phyloP scores from a whole-genome alignment of 2,888 invertebrate genomes.

The Phyllotreta cruciferae region DNA sequence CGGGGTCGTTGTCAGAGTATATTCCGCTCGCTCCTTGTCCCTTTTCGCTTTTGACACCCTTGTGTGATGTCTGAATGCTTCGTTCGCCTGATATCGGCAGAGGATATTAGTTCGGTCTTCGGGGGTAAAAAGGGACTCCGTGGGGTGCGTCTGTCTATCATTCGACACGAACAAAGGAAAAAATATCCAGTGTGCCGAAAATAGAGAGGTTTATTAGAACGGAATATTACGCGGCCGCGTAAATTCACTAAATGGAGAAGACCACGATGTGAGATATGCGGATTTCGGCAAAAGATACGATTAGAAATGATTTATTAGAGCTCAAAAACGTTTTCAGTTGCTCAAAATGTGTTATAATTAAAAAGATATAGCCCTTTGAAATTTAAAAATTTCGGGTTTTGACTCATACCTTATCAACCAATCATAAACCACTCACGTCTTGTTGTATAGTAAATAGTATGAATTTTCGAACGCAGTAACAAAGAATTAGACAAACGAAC shows the following conservation, averaged over 20 bases:
- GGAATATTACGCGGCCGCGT: background rate
- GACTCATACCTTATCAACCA: too few relatives aligned
- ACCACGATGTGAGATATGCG: too few relatives aligned
- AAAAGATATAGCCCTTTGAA: too few relatives aligned
- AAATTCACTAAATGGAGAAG: background rate
- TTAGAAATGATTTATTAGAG: too few relatives aligned
- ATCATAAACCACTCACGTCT: too few relatives aligned
- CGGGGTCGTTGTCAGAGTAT: conserved; percentile 52
- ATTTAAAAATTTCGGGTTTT: too few relatives aligned
- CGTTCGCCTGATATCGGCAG: conserved; percentile 24
- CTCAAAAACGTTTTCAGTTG: too few relatives aligned
- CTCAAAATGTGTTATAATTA: too few relatives aligned
- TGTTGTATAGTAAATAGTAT: too few relatives aligned
- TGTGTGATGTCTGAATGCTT: conserved; percentile 31
- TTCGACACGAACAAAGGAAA: conserved; percentile 6
- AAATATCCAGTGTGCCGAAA: background rate
- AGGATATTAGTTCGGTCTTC: conserved; percentile 26
- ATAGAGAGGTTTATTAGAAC: background rate
- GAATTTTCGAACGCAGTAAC: too few relatives aligned
- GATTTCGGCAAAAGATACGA: too few relatives aligned
- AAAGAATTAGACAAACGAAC: too few relatives aligned
- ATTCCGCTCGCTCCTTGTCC: conserved; percentile 31
- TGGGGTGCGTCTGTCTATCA: conserved; percentile 9
- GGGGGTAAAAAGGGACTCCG: conserved; percentile 11
- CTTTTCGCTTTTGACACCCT: conserved; percentile 34